Base-by-base conservation (phyloP, 2,797 vertebrate species). In the Astyanax mexicanus region DNA sequence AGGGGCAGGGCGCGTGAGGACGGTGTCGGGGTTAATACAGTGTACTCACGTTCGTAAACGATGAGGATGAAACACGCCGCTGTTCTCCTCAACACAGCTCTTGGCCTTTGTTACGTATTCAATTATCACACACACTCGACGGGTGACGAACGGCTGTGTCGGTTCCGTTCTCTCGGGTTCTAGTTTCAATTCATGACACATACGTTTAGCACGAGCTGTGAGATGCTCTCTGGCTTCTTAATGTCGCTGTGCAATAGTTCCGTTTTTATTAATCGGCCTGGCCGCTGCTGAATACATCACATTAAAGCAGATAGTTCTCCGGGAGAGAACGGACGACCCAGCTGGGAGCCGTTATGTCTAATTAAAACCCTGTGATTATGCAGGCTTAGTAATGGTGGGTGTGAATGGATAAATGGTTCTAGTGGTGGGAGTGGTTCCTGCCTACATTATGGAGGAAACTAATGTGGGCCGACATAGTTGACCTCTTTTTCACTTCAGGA, bases 101-200 rank as follows among this genome's bases (percentile, higher is more conserved):
- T 23, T 21, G 4, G 60, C n/a, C 60, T 65, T 66, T 47, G 25
- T 47, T 42, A 27, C 42, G 42, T 19, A n/a, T 47, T 32, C 15
- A 15, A 27, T 66, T 66, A 66, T 9, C 64, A n/a, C 25, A n/a
- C 25, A 55, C 25, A 12, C 23, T 47, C 42, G 3, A 4, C 6
- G 17, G 12, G 9, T 66, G 35, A 66, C 44, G 66, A 66, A 47
- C 25, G 6, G 25, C 25, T 64, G 29, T 27, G 15, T 45, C 62
- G 27, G 38, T 23, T 45, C 23, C 21, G 12, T 27, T 65, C 5
- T 3, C 42, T 64, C 25, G 42, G 23, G 6, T 47, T 47, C 64
- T 66, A 9, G 17, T 66, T 32, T 66, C n/a, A 66, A 66, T 66
- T 47, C 64, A 66, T 19, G 17, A 25, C 61, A 66, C 42, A 47